Conservation (phyloP, 2,888 invertebrate genomes). For the Allolobophora icterica region DNA sequence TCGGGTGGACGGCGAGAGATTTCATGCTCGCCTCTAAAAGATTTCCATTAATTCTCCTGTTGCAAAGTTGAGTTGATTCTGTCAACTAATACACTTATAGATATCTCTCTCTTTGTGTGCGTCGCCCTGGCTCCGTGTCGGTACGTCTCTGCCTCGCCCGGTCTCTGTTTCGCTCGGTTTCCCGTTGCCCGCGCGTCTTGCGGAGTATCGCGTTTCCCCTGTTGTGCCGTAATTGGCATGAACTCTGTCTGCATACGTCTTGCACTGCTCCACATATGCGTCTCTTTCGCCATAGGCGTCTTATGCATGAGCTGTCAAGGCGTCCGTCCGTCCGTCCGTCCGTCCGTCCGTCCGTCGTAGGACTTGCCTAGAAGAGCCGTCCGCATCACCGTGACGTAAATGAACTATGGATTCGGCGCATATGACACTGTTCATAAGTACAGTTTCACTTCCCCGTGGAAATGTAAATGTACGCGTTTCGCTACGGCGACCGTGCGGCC, state of each 20-base stretch:
- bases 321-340: too few species aligned
- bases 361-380: neutral
- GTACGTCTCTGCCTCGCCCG: neutral
- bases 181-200: neutral
- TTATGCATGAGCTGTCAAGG: neutral
- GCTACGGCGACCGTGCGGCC: too few species aligned
- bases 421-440: neutral
- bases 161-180: neutral
- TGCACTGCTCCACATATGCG: too few species aligned
- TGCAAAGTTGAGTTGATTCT: constrained; percentile 12
- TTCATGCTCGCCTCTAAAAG: constrained; percentile 11
- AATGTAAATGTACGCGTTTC: too few species aligned
- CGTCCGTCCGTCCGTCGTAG: neutral
- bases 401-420: neutral
- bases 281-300: neutral
- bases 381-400: neutral
- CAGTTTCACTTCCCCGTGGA: neutral
- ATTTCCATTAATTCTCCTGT: constrained; percentile 17
- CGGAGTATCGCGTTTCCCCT: neutral
- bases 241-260: neutral
- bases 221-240: constrained; percentile 11
- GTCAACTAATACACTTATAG: neutral
- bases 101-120: neutral
- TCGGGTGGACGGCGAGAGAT: constrained; percentile 1
- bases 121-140: neutral